Conservation (phyloP, 1,140 invertebrate species). For the Drosophila funebris region DNA sequence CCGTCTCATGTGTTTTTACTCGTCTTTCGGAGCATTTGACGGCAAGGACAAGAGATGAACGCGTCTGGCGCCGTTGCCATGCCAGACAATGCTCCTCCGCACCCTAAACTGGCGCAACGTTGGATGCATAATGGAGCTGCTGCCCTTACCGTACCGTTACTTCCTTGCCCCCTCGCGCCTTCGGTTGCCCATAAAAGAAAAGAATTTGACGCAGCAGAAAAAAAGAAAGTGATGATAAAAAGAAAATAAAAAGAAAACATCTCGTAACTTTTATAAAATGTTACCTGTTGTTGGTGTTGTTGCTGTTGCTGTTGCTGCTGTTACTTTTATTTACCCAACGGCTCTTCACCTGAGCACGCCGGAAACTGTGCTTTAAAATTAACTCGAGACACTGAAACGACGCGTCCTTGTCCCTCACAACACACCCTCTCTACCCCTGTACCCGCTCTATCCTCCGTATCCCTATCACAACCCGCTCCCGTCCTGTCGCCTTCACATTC, state of each 20-base stretch:
- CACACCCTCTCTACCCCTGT: neutral
- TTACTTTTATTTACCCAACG: slow-evolving; percentile 21
- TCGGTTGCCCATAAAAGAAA: neutral
- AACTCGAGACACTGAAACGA: slow-evolving; percentile 38
- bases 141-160: neutral
- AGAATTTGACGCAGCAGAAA: slow-evolving; percentile 24
- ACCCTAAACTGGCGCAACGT: neutral
- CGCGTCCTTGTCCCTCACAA: slow-evolving; percentile 15
- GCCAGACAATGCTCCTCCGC: neutral
- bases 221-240: slow-evolving; percentile 9
- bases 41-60: neutral
- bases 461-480: neutral
- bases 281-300: slow-evolving; percentile 10
- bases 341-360: slow-evolving; percentile 46
- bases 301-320: too few relatives aligned
- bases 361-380: slow-evolving; percentile 58
- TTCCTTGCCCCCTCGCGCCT: neutral
- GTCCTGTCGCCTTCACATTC: slow-evolving; percentile 8
- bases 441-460: neutral
- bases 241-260: slow-evolving; percentile 1
- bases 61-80: neutral
- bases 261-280: slow-evolving; percentile 13
- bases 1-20: slow-evolving; percentile 5
- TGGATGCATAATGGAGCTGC: slow-evolving; percentile 16
- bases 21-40: neutral